Evolutionary conservation across 2,888 invertebrate species (phyloP).

Genomic region (Dynastes maya): DNA sequence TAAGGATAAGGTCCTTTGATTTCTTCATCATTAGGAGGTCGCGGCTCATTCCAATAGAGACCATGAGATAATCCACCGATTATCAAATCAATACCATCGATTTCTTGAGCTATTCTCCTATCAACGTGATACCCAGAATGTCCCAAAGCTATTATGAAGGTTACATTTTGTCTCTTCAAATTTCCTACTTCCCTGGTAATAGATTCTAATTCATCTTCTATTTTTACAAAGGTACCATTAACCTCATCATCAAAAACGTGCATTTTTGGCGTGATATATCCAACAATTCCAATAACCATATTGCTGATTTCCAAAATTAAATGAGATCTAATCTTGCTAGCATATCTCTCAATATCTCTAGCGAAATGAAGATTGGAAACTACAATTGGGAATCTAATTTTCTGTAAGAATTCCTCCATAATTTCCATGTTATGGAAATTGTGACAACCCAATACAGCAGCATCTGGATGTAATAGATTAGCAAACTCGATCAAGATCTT

Average conservation of each 20-base stretch:
- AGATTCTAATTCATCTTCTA: slow-evolving; percentile 24
- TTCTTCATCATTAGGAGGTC: slow-evolving; percentile 56
- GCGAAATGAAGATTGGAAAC: slow-evolving; percentile 84
- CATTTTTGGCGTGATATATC: slow-evolving; percentile 89
- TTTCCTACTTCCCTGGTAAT: slow-evolving; percentile 27
- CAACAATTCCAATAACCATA: slow-evolving; percentile 86
- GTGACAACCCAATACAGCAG: slow-evolving; percentile 91
- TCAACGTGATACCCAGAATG: slow-evolving; percentile 90
- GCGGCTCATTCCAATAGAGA: slow-evolving; percentile 88
- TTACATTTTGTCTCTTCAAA: slow-evolving; percentile 75
- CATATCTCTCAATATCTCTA: slow-evolving; percentile 71
- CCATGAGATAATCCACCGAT: slow-evolving; percentile 95
- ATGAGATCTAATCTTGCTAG: slow-evolving; percentile 64
- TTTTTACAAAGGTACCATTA: slow-evolving; percentile 77
- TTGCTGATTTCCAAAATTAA: slow-evolving; percentile 65
- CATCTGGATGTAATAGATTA: slow-evolving; percentile 87
- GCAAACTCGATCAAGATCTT: slow-evolving; percentile 84
- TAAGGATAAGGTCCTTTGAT: slow-evolving; percentile 86
- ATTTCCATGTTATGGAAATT: slow-evolving; percentile 91
- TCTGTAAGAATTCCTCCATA: slow-evolving; percentile 82
- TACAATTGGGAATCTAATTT: slow-evolving; percentile 81
- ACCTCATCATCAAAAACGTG: slow-evolving; percentile 72
- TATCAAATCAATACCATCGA: slow-evolving; percentile 87
- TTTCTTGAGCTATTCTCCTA: slow-evolving; percentile 81
- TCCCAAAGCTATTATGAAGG: slow-evolving; percentile 91